phyloP scores from a whole-genome alignment of 2,113 vertebrate genomes.

The Lethenteron camtschaticum region DNA sequence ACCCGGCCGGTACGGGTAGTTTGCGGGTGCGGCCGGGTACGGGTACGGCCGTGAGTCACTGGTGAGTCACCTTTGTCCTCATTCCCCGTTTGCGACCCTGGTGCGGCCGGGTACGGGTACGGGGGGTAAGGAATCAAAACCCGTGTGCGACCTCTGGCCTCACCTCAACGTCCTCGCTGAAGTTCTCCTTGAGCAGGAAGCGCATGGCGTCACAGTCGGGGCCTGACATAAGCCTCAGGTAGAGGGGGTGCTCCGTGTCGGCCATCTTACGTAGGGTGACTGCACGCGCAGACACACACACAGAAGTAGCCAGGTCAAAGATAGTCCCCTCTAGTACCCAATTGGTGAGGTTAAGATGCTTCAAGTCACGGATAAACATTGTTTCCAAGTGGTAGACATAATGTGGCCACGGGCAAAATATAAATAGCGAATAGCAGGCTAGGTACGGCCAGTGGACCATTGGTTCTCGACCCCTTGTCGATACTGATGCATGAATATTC shows the following conservation, averaged over 20 bases:
- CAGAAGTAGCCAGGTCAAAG: background rate
- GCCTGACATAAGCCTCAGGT: conserved; percentile 51
- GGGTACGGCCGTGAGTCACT: no score
- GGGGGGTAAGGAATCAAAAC: no score
- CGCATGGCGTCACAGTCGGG: conserved; percentile 48
- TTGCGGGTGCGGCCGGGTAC: no score
- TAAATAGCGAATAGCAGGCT: conserved; percentile 2
- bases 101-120: no score
- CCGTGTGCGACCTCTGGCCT: background rate
- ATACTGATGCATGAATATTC: no score
- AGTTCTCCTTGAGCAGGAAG: conserved; percentile 83
- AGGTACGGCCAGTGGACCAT: background rate
- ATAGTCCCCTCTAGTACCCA: background rate
- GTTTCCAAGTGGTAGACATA: background rate
- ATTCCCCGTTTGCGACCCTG: no score
- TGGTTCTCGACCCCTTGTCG: no score
- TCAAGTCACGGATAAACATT: background rate
- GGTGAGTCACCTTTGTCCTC: no score
- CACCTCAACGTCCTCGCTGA: conserved; percentile 88
- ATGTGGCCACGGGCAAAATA: conserved; percentile 3
- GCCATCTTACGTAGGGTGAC: conserved; percentile 76
- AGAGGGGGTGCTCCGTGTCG: conserved; percentile 45
- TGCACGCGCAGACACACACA: conserved; percentile 14
- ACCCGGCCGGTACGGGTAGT: no score
- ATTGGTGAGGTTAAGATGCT: background rate